phyloP scores from a whole-genome alignment of 2,888 invertebrate genomes.

The Bugula neritina region DNA sequence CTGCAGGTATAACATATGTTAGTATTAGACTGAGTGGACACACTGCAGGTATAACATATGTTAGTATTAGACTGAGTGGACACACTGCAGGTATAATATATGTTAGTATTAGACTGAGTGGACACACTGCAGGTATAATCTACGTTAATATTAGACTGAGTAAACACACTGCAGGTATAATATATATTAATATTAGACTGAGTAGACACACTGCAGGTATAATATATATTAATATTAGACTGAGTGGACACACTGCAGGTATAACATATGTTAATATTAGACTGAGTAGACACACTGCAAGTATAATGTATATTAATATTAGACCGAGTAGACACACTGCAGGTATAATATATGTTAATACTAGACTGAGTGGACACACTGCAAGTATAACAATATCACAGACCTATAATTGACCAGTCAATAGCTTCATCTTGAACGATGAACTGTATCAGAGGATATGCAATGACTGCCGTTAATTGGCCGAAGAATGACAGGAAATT shows the following conservation, averaged over 20 bases:
- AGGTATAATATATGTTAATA: neutral
- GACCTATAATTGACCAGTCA: neutral
- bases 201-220: no score
- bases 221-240: conserved; percentile 62
- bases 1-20: no score
- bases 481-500: neutral
- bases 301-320: no score
- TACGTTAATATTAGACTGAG: no score
- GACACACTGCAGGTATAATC: no score
- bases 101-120: no score
- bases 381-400: no score
- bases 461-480: neutral
- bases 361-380: no score
- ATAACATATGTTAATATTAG: no score
- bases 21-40: no score
- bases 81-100: neutral
- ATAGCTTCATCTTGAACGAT: neutral
- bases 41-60: conserved; percentile 52
- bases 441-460: neutral
- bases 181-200: neutral
- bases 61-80: conserved; percentile 56
- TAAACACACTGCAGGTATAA: neutral
- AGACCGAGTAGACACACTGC: no score
- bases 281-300: no score
- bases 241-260: neutral